A percentile compares a stretch with the other conserved stretches of the same genome.
phyloP scores from a whole-genome alignment of 2,888 invertebrate species.

The Philopedon plagiatum region DNA sequence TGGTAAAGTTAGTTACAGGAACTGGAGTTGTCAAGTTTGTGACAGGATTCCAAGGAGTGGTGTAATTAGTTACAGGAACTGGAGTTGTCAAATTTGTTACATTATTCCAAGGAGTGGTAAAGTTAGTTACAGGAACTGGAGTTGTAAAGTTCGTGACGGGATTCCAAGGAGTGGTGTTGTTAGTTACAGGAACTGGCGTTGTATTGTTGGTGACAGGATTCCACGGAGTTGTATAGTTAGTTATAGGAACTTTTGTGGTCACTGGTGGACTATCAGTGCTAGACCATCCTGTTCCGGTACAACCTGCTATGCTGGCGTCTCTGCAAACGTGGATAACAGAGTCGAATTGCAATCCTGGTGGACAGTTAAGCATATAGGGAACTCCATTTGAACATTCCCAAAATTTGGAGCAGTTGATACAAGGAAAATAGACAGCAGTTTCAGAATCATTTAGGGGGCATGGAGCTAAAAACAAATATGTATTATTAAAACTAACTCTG shows the following conservation, averaged over 20 bases:
- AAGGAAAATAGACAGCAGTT: slow-evolving; percentile 24
- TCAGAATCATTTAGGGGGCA: slow-evolving; percentile 6
- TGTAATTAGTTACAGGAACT: too few species aligned
- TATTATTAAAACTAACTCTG: not conserved
- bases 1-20: too few species aligned
- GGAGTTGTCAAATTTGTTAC: too few species aligned
- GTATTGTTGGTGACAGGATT: not conserved
- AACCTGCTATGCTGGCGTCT: slow-evolving; percentile 14
- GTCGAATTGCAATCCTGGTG: slow-evolving; percentile 23
- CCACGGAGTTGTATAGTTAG: not conserved
- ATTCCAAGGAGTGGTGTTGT: too few species aligned
- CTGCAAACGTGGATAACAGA: slow-evolving; percentile 19
- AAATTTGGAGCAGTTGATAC: slow-evolving; percentile 31
- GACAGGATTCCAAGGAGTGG: too few species aligned
- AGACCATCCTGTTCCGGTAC: slow-evolving; percentile 40
- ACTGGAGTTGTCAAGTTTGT: too few species aligned
- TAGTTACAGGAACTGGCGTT: too few species aligned
- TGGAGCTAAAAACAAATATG: slow-evolving; percentile 31
- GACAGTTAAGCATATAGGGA: slow-evolving; percentile 32
- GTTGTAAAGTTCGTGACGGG: too few species aligned
- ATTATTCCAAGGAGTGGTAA: too few species aligned
- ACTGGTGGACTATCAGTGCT: slow-evolving; percentile 16
- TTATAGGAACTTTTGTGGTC: not conserved
- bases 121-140: too few species aligned
- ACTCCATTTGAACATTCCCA: slow-evolving; percentile 40